A percentile compares a stretch with the other conserved stretches of the same genome.
Conservation (phyloP, 2,113 vertebrate species). For the Dipodomys ordii region DNA sequence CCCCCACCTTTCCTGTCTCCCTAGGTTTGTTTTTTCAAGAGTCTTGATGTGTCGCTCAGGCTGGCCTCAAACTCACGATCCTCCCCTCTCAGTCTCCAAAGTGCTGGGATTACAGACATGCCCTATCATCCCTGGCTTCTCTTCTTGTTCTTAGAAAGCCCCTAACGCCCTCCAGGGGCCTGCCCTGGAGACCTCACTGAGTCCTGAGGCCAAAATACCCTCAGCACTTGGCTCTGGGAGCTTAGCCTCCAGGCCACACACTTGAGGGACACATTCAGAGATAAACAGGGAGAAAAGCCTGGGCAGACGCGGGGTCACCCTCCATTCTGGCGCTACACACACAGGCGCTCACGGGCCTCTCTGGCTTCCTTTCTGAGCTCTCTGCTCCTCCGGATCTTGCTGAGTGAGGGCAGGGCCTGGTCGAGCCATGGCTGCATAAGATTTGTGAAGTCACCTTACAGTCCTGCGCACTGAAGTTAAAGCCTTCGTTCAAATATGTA, state of each 20-base stretch:
- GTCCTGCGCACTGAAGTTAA: conserved; percentile 66
- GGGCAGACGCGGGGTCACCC: not conserved
- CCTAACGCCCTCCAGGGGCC: not conserved
- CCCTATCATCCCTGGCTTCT: too few species aligned
- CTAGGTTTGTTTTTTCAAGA: too few species aligned
- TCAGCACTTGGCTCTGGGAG: not conserved
- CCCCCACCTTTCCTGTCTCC: too few species aligned
- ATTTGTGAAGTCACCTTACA: conserved; percentile 54
- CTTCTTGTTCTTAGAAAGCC: not conserved
- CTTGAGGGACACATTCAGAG: not conserved
- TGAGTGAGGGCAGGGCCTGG: not conserved
- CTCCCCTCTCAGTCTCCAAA: too few species aligned
- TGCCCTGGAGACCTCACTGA: not conserved
- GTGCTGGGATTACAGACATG: too few species aligned
- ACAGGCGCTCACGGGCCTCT: not conserved
- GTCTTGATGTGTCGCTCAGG: too few species aligned
- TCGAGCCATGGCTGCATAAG: not conserved
- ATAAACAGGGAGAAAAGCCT: too few species aligned
- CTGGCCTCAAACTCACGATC: too few species aligned
- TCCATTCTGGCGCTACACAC: too few species aligned
- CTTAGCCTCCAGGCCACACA: not conserved
- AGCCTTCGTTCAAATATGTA: conserved; percentile 81
- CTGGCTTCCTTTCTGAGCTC: rapidly evolving
- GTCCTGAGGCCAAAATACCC: not conserved
- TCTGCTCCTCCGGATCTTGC: too few species aligned